Percentiles rank a stretch among this genome's conserved stretches.
Conservation (phyloP, 1,140 invertebrate species). For the Drosophila triauraria region DNA sequence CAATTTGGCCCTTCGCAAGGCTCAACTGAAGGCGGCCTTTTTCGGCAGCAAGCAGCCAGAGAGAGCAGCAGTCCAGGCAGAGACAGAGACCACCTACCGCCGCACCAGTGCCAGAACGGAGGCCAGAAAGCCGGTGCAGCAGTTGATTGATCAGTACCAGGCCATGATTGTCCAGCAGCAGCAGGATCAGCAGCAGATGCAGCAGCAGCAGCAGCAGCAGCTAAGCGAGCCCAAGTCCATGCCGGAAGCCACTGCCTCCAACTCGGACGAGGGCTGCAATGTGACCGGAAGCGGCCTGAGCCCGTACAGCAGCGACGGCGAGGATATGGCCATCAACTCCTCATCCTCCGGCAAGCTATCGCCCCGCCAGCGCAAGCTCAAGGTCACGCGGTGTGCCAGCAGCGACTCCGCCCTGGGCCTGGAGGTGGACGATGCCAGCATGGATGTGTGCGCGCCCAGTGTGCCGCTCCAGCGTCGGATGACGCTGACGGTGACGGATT, state of each 20-base stretch:
- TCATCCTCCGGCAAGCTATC: constrained; percentile 2
- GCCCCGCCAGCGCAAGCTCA: constrained; percentile 49
- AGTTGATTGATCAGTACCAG: constrained; percentile 67
- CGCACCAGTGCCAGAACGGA: constrained; percentile 4
- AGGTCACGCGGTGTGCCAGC: constrained; percentile 79
- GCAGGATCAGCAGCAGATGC: constrained; percentile 17
- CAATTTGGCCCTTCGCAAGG: constrained; percentile 59
- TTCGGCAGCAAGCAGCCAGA: constrained; percentile 48
- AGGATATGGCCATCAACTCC: constrained; percentile 39
- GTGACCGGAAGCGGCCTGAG: constrained; percentile 61
- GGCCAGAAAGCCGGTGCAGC: constrained; percentile 29
- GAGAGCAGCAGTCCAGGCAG: neutral
- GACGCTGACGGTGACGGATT: constrained; percentile 80
- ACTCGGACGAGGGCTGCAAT: constrained; percentile 81
- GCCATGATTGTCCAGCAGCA: constrained; percentile 70
- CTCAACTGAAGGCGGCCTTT: constrained; percentile 66
- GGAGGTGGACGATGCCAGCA: constrained; percentile 72
- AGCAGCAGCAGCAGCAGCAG: constrained; percentile 25
- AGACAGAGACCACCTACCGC: constrained; percentile 1
- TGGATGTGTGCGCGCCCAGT: constrained; percentile 27
- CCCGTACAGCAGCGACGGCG: constrained; percentile 79
- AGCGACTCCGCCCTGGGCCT: constrained; percentile 81
- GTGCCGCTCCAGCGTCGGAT: constrained; percentile 64
- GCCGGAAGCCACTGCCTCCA: constrained; percentile 54
- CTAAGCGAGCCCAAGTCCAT: neutral